These are phyloP conservation scores for Ethmia dodecea DNA, from an alignment of 2,888 invertebrate genomes.

Conservation along the genomic window DNA sequence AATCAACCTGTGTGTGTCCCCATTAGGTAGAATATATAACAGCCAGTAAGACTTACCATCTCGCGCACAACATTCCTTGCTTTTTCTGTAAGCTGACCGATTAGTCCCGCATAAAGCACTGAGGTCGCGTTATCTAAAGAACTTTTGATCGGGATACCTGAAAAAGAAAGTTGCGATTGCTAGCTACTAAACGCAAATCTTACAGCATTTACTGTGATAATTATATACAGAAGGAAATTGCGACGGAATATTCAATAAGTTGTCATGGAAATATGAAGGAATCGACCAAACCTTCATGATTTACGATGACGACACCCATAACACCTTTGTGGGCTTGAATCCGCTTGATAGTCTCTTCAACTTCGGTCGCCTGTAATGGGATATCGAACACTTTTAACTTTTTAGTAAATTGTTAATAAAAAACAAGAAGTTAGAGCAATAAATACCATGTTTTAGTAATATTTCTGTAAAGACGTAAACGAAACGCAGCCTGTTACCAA, in stretches of 20 bases:
- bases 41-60: no score
- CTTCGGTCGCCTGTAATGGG: slow-evolving; percentile 84
- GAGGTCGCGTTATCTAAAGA: slow-evolving; percentile 97
- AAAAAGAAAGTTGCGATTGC: slow-evolving; percentile 26
- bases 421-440: not conserved
- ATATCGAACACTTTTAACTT: slow-evolving; percentile 1
- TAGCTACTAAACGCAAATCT: not conserved
- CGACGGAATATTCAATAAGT: slow-evolving; percentile 2
- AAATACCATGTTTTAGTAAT: slow-evolving; percentile 22
- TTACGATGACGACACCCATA: slow-evolving; percentile 96
- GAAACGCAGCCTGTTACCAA: no score
- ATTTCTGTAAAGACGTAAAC: not conserved
- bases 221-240: slow-evolving; percentile 8
- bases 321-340: slow-evolving; percentile 99
- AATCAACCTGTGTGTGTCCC: no score
- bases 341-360: slow-evolving; percentile 98
- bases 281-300: slow-evolving; percentile 92
- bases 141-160: slow-evolving; percentile 93
- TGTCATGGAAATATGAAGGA: slow-evolving; percentile 20
- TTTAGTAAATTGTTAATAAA: not conserved
- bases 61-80: slow-evolving; percentile 95
- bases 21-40: no score
- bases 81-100: slow-evolving; percentile 95
- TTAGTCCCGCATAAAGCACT: slow-evolving; percentile 94
- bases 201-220: slow-evolving; percentile 1